These are phyloP conservation scores for Gymnarchus niloticus DNA, from an alignment of 2,113 vertebrate species.

Conservation along the genomic window DNA sequence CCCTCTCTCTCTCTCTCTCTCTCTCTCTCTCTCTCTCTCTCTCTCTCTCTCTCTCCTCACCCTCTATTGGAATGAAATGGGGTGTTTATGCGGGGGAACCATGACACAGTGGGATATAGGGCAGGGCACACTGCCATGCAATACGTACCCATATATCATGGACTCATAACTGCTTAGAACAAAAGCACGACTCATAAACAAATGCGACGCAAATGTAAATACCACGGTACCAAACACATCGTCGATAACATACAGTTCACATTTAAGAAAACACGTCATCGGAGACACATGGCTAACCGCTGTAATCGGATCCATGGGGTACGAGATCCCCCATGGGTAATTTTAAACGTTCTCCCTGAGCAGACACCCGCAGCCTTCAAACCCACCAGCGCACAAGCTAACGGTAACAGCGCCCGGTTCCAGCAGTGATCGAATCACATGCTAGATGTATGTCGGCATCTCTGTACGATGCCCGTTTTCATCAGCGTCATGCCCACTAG, in stretches of 20 bases:
- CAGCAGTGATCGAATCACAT: neutral
- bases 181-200: neutral
- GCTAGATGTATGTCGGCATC: too few relatives aligned
- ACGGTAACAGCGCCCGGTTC: neutral
- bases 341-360: neutral
- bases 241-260: neutral
- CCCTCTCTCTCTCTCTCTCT: constrained; percentile 18
- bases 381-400: too few relatives aligned
- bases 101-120: neutral
- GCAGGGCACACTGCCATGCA: neutral
- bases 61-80: too few relatives aligned
- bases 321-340: neutral
- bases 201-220: neutral
- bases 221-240: neutral
- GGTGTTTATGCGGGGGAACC: neutral
- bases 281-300: neutral
- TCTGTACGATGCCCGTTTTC: neutral
- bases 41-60: too few relatives aligned
- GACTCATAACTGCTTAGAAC: neutral
- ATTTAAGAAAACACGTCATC: neutral
- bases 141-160: neutral
- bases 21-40: too few relatives aligned
- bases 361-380: neutral
- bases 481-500: neutral
- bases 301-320: neutral